Base-by-base conservation (phyloP, 1,140 invertebrate genomes). In the Dreissena polymorpha region DNA sequence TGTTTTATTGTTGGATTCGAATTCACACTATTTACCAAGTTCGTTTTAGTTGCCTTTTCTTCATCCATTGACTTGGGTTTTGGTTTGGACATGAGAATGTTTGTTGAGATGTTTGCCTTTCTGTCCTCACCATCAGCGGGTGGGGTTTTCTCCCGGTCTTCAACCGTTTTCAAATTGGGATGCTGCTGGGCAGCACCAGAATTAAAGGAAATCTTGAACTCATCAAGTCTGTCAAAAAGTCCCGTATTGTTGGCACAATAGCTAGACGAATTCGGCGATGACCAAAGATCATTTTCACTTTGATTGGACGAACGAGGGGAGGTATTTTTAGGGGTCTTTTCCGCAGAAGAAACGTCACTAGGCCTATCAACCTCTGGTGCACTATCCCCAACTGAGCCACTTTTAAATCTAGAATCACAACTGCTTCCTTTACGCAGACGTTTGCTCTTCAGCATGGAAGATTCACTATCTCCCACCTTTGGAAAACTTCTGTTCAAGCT, bases 251-350 rank as follows among this genome's bases (percentile, higher is more conserved):
- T 80, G 12, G 79, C 57, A 7, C 55, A 73, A 39, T 51, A 68
- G 25, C 23, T 82, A 25, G 79, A 82, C 10, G 79, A 23, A 68
- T 82, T 82, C 25, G 79, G 79, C 25, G 79, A 82, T 27, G 71
- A 82, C 70, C 70, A 82, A 7, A 82, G 29, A 68, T 74, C 79
- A 27, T 8, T 10, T 27, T 74, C 53, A 60, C 76, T 70, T 12
- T 67, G 39, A 67, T 68, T 49, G 0, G 75, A 68, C n/a, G 23
- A 2, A 68, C 21, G 0, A 0, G 18, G 57, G 21, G 60, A 57
- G 25, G 29, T 5, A n/a, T 3, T 57, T 25, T 39, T 14, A 7
- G 51, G 5, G n/a, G 23, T 69, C 10, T n/a, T 57, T 14, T 78
- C 49, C 0, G 21, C 49, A 29, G 49, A 1, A 18, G 57, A 60